Evolutionary conservation across 2,797 vertebrate genomes (phyloP).

Genomic region (Gallinago nigripennis): DNA sequence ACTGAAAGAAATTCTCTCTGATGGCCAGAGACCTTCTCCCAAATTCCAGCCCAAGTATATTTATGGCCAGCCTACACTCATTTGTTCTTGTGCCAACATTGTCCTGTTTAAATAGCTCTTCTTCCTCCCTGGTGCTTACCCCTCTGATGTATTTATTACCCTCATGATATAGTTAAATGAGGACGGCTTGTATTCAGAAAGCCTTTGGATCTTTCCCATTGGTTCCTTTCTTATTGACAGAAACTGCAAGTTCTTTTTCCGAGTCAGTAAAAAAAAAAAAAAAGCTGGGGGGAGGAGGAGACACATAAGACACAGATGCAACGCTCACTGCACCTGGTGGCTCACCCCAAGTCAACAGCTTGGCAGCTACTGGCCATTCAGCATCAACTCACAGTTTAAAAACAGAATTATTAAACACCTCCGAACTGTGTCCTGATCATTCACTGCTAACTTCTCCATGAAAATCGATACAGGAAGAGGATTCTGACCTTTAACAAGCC

Average conservation of each 20-base stretch:
- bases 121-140: neutral
- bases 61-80: neutral
- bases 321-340: accelerated
- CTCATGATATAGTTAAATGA: neutral
- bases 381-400: neutral
- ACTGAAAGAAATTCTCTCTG: neutral
- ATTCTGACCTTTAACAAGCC: neutral
- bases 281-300: too few relatives aligned
- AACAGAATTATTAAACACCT: neutral
- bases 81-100: neutral
- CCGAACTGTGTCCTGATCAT: neutral
- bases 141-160: slow-evolving; percentile 8
- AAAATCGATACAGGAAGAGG: neutral
- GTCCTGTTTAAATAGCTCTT: slow-evolving; percentile 21
- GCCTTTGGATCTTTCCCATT: neutral
- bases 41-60: neutral
- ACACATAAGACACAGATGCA: neutral
- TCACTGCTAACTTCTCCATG: neutral
- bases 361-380: neutral
- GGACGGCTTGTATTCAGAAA: neutral
- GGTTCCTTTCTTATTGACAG: neutral
- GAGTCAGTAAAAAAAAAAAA: neutral
- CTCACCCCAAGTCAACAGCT: neutral
- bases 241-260: neutral
- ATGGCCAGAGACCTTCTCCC: neutral